phyloP scores from a whole-genome alignment of 1,140 invertebrate genomes.

The Drosophila simulans region DNA sequence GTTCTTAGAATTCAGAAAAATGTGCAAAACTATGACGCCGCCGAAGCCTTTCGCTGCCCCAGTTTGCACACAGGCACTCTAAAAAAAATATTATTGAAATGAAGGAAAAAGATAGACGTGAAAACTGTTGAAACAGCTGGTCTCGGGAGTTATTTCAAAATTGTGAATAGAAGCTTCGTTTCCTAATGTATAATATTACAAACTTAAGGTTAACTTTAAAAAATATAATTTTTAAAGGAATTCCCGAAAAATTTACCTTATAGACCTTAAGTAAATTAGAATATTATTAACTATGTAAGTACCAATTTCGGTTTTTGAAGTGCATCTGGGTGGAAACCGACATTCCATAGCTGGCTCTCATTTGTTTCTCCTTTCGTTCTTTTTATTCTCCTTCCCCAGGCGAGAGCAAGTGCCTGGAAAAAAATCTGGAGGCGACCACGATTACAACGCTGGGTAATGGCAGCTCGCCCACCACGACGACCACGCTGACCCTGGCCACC shows the following conservation, averaged over 20 bases:
- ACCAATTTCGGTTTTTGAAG: not conserved
- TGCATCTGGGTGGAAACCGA: not conserved
- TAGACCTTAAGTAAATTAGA: not conserved
- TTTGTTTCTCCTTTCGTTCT: slow-evolving; percentile 5
- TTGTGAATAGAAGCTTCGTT: too few species aligned
- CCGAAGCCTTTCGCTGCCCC: slow-evolving; percentile 2
- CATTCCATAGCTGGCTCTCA: slow-evolving; percentile 20
- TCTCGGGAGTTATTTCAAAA: too few species aligned
- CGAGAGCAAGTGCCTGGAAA: slow-evolving; percentile 83
- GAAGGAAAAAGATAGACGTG: too few species aligned
- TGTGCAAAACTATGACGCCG: slow-evolving; percentile 23
- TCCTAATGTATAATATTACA: too few species aligned
- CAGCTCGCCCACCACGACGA: slow-evolving; percentile 71
- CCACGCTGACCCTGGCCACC: slow-evolving; percentile 62
- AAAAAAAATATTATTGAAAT: not conserved
- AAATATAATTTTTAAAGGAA: not conserved
- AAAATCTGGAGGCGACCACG: slow-evolving; percentile 72
- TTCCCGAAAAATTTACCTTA: not conserved
- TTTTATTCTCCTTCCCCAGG: slow-evolving; percentile 40
- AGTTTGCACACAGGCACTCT: not conserved
- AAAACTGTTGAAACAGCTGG: too few species aligned
- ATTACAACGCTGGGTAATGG: slow-evolving; percentile 73
- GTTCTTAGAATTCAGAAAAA: slow-evolving; percentile 34
- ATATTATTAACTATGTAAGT: too few species aligned
- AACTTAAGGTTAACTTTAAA: not conserved